These are phyloP conservation scores for Diaperis boleti DNA, from an alignment of 2,888 invertebrate species.

Conservation along the genomic window DNA sequence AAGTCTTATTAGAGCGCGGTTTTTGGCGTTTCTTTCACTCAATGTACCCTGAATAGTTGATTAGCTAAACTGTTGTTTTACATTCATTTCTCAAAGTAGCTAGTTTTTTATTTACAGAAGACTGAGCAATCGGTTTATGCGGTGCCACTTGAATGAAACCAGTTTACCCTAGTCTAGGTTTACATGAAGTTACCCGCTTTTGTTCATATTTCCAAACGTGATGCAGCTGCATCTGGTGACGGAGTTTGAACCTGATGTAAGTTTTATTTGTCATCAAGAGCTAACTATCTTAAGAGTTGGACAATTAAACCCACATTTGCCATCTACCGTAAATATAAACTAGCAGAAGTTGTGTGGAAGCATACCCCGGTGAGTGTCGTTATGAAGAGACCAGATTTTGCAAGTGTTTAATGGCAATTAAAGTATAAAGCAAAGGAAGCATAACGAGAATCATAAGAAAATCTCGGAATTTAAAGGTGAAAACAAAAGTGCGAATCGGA, in stretches of 20 bases:
- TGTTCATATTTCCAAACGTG: neutral
- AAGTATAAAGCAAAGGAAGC: slow-evolving; percentile 16
- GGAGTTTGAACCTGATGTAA: neutral
- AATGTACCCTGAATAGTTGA: too few species aligned
- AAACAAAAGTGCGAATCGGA: too few species aligned
- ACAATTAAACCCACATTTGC: slow-evolving; percentile 20
- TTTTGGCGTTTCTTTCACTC: neutral
- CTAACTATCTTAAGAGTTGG: slow-evolving; percentile 8
- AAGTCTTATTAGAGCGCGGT: neutral
- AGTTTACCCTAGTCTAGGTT: too few species aligned
- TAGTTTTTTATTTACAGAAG: too few species aligned
- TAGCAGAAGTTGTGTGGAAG: slow-evolving; percentile 7
- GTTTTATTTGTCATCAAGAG: slow-evolving; percentile 17
- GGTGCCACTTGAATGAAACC: too few species aligned
- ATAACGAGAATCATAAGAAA: too few species aligned
- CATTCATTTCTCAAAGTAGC: too few species aligned
- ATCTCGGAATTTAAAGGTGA: too few species aligned
- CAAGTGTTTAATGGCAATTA: slow-evolving; percentile 27
- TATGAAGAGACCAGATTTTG: slow-evolving; percentile 3
- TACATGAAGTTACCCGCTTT: too few species aligned
- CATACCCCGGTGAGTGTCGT: neutral
- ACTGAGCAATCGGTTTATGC: too few species aligned
- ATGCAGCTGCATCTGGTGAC: neutral
- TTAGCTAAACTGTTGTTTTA: too few species aligned
- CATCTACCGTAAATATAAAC: slow-evolving; percentile 17